Evolutionary conservation across 1,140 invertebrate species (phyloP), one percentile per base, ranked within the genome.

Genomic region (Bombus fervidus): DNA sequence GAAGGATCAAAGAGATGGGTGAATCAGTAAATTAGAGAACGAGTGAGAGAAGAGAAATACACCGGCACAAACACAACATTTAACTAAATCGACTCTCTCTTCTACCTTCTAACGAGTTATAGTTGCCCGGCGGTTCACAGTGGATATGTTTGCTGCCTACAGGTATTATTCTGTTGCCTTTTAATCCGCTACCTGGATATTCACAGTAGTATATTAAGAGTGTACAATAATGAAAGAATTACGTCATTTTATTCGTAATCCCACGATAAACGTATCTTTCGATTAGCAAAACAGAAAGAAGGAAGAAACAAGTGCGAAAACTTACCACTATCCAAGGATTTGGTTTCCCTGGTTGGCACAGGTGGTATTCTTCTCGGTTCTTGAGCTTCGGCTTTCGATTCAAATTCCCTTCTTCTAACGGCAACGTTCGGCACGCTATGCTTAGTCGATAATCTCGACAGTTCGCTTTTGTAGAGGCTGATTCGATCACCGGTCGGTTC

Each of bases 81-180:
- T 6, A 78, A 43, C 22, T 37, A 76, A 74, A 37, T 80, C 57
- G 34, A 37, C 41, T 85, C 59, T 75, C 28, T 64, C 73, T 85
- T 92, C 93, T 94, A 94, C 93, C 94, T 94, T 93, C 89, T 74
- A 86, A 83, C 43, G 92, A 91, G 92, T 95, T 94, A 95, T 95
- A 96, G 92, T 96, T 96, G 88, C 96, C 94, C 82, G 97, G 97
- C 64, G 97, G 97, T 88, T 97, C 96, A 92, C 97, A 97, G 95
- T 97, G 97, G 87, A 97, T 96, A 95, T 97, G 96, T 93, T 96
- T 97, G 96, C 97, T 97, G 93, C 97, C 97, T 93, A 97, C 96
- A 90, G 97, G 97, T 95, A 97, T 96, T 81, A 96, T 95, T 93
- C 97, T 96, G 95, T 97, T 98, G 88, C 97, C 97, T 86, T 97